A percentile compares a stretch with the other conserved stretches of the same genome.
These are phyloP conservation scores for Seira musarum DNA, from an alignment of 2,888 invertebrate genomes.

Conservation along the genomic window DNA sequence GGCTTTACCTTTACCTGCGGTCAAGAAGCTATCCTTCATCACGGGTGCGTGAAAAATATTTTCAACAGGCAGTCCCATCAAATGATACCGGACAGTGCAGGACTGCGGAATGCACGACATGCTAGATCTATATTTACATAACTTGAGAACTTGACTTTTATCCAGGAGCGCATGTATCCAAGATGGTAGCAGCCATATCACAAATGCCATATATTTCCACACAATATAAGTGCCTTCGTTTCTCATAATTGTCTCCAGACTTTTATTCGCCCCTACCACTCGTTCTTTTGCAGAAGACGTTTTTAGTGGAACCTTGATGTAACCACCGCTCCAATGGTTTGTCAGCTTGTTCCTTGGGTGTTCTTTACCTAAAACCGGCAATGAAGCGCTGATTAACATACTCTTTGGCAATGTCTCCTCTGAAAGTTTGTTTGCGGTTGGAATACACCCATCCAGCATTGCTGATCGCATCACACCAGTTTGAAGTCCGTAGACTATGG, in stretches of 20 bases:
- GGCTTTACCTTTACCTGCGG: constrained; percentile 37
- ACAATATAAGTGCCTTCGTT: constrained; percentile 50
- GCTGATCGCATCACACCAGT: constrained; percentile 47
- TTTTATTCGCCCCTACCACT: constrained; percentile 36
- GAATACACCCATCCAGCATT: constrained; percentile 30
- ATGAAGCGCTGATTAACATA: constrained; percentile 44
- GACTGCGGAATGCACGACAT: constrained; percentile 59
- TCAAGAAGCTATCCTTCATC: constrained; percentile 55
- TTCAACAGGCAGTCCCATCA: constrained; percentile 50
- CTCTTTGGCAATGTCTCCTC: constrained; percentile 33
- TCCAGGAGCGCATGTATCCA: constrained; percentile 28
- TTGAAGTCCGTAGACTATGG: constrained; percentile 55
- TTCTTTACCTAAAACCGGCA: constrained; percentile 42
- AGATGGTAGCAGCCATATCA: constrained; percentile 55
- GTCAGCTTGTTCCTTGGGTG: constrained; percentile 52
- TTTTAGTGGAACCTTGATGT: constrained; percentile 53
- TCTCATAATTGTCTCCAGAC: constrained; percentile 24
- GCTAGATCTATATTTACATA: constrained; percentile 46
- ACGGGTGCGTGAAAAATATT: constrained; percentile 57
- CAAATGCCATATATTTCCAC: constrained; percentile 50
- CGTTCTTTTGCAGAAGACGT: constrained; percentile 31
- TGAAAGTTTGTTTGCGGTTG: not conserved
- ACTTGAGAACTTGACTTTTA: constrained; percentile 28
- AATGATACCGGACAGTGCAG: constrained; percentile 35
- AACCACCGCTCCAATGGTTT: constrained; percentile 61